Base-by-base conservation (phyloP, 2,113 vertebrate genomes). In the Kobus ellipsiprymnus region DNA sequence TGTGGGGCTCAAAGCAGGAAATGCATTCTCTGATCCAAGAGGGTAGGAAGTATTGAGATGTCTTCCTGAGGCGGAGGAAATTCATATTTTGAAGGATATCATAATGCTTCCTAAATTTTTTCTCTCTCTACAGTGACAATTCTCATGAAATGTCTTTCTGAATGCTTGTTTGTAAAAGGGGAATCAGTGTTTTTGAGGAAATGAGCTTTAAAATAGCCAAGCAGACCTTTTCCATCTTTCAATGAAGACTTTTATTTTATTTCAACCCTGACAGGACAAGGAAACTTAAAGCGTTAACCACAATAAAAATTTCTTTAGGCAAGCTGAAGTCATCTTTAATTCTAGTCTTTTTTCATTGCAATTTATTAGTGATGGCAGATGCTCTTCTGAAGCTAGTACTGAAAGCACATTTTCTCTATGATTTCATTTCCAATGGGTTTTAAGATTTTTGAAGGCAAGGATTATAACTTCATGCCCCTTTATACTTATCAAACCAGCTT, bases 361-460 rank as follows among this genome's bases (percentile, higher is more conserved):
- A 4, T 67, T 92, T 95, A 95, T 97, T 86, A 89, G 40, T 30
- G n/a, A 95, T 88, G 86, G 82, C 60, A 88, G 77, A 15, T 64
- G 91, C 91, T 83, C 83, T 95, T 95, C 94, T 89, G 88, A 95
- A 96, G 82, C 46, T 86, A 15, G 7, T 19, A 50, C 44, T 91
- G 55, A 96, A 94, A 80, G 87, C 46, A 44, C 57, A 11, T 93
- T 86, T 97, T 87, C 64, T 40, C 77, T 90, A 11, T 83, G 60
- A 93, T 97, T 94, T 95, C 59, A 93, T 97, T 93, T 91, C 78
- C 82, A 92, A 21, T 30, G 85, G 54, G 55, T 44, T 97, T 97
- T 80, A 94, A 36, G 57, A 88, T 71, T 78, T 90, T 94, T 93
- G 94, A 98, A 95, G 44, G 21, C 48, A 83, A 23, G 40, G n/a